Conservation (phyloP, 1,140 invertebrate species). For the Eciton burchellii region DNA sequence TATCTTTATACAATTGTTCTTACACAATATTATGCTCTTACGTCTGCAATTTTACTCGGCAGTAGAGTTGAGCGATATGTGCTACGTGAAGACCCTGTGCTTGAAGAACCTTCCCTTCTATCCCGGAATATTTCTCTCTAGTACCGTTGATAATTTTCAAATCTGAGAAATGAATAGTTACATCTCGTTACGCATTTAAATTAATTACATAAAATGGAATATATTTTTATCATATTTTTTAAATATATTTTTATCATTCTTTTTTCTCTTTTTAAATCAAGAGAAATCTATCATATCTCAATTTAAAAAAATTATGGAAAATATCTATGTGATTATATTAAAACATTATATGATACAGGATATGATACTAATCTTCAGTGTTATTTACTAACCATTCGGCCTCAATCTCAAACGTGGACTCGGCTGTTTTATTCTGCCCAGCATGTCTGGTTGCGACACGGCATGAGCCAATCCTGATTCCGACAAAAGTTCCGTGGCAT, state of each 20-base stretch:
- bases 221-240: no score
- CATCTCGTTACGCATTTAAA: conserved; percentile 4
- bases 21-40: conserved; percentile 55
- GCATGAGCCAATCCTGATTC: conserved; percentile 80
- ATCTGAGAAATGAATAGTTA: conserved; percentile 66
- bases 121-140: conserved; percentile 81
- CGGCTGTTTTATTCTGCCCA: conserved; percentile 76
- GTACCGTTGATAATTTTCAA: conserved; percentile 77
- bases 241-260: no score
- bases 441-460: conserved; percentile 84
- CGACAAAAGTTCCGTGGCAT: conserved; percentile 83
- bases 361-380: background rate
- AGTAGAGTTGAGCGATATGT: conserved; percentile 82
- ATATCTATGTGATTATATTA: background rate
- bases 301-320: background rate
- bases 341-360: background rate
- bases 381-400: conserved; percentile 75
- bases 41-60: conserved; percentile 81
- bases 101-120: conserved; percentile 83
- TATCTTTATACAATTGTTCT: background rate
- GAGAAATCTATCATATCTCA: conserved; percentile 3
- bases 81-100: conserved; percentile 83
- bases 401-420: conserved; percentile 77
- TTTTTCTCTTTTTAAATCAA: background rate
- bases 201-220: no score